Conservation (phyloP, 2,888 invertebrate species). For the Agrypnus murinus region DNA sequence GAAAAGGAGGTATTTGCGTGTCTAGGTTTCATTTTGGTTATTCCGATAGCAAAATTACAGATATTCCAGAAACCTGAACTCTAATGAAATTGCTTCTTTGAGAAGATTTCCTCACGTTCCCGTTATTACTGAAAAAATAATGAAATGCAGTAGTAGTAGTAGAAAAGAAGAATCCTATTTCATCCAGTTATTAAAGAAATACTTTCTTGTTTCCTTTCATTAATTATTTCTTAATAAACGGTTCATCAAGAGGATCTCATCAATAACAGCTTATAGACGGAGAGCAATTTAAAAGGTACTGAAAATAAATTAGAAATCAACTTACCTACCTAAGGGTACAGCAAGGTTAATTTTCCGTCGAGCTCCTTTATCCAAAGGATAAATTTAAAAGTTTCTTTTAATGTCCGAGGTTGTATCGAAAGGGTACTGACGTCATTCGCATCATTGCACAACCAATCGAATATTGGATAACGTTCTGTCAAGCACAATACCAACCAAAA, state of each 20-base stretch:
- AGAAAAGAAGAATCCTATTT: neutral
- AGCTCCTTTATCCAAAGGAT: too few relatives aligned
- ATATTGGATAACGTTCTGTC: constrained; percentile 36
- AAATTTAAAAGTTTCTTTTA: neutral
- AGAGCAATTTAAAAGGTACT: too few relatives aligned
- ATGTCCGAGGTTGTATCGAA: constrained; percentile 21
- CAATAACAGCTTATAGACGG: constrained; percentile 10
- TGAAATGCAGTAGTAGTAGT: neutral
- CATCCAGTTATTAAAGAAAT: too few relatives aligned
- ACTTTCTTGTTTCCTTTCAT: too few relatives aligned
- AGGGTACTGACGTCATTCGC: constrained; percentile 35
- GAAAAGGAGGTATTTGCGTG: constrained; percentile 35
- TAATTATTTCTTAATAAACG: constrained; percentile 9
- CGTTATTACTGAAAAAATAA: neutral
- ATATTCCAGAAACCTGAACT: constrained; percentile 31
- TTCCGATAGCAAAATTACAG: constrained; percentile 12
- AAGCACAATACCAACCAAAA: constrained; percentile 38
- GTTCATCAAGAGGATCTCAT: neutral
- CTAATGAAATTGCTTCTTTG: constrained; percentile 20
- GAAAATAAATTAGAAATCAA: too few relatives aligned
- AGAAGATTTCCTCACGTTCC: constrained; percentile 5
- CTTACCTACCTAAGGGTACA: too few relatives aligned
- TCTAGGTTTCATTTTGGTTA: constrained; percentile 13
- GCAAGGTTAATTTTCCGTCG: too few relatives aligned
- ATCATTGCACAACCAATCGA: constrained; percentile 39